Evolutionary conservation across 2,113 vertebrate species (phyloP).

Genomic region (Manacus vitellinus): DNA sequence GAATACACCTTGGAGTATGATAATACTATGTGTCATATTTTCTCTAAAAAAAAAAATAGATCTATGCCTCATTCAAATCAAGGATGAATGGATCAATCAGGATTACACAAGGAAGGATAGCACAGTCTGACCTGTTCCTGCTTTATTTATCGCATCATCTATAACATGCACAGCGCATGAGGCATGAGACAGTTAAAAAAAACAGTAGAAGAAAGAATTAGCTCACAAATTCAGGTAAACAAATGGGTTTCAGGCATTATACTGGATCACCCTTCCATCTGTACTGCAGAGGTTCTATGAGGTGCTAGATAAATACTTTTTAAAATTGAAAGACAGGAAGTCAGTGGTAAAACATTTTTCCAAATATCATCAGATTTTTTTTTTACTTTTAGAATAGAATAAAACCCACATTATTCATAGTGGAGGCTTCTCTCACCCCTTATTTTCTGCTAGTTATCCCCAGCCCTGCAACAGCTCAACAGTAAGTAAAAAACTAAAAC

Average conservation of each 20-base stretch:
- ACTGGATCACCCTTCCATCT: neutral
- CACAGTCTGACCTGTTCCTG: neutral
- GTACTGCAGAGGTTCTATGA: neutral
- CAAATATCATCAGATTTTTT: too few species aligned
- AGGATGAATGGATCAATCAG: neutral
- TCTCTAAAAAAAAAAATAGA: neutral
- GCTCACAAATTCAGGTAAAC: neutral
- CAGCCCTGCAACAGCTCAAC: neutral
- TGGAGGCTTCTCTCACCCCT: neutral
- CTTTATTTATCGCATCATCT: neutral
- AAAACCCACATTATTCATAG: neutral
- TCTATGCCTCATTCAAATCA: neutral
- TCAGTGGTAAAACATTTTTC: neutral
- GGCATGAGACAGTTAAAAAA: neutral
- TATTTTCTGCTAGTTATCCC: neutral
- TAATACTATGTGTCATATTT: neutral
- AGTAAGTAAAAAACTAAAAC: neutral
- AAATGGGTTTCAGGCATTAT: neutral
- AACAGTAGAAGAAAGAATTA: neutral
- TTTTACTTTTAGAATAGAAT: neutral
- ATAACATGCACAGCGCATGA: fast-evolving
- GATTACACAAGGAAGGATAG: neutral
- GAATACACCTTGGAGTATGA: neutral
- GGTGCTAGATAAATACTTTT: neutral
- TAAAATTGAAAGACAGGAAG: neutral